Base-by-base conservation (phyloP, 1,140 invertebrate genomes). In the Tribolium madens region DNA sequence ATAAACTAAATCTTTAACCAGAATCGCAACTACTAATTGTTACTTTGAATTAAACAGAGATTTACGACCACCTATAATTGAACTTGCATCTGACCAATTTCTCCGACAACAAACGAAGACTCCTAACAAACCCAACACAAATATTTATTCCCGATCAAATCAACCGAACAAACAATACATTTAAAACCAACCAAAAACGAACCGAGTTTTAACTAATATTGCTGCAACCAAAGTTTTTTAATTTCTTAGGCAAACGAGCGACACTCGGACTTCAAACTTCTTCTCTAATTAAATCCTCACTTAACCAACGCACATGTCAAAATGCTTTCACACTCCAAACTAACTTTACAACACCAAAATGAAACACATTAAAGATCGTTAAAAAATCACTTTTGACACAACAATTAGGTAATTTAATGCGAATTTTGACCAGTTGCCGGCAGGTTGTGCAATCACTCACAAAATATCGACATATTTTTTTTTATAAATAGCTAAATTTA, bases 101-200 rank as follows among this genome's bases (percentile, higher is more conserved):
- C 57, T 64, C 18, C 13, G 57, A 64, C 57, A 64, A 64, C 57
- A 64, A 64, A 12, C 18, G 57, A 36, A 64, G 21, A 33, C 21
- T 64, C 26, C 36, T 33, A 33, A 31, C 57, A 64, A 64, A 64
- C 57, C 57, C 13, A 64, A 64, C 26, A 33, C 57, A 64, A 64
- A 64, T 64, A 64, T 64, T 64, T 52, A 72, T 72, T 71, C 21
- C 70, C 50, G 70, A 72, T 72, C 70, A 50, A 72, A 72, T 72
- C 70, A 72, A 31, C 70, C 50, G 13, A 72, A 72, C 70, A 72
- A 72, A 72, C 50, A 72, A 72, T 72, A 72, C 46, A 72, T 72
- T 72, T 72, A 72, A 50, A 60, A 50, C 21, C 70, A 13, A 7
- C 47, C 46, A 10, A 42, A n/a, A 46, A 70, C 46, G 26, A 18